Evolutionary conservation across 2,888 invertebrate genomes (phyloP).

Genomic region (Caenorhabditis angaria): DNA sequence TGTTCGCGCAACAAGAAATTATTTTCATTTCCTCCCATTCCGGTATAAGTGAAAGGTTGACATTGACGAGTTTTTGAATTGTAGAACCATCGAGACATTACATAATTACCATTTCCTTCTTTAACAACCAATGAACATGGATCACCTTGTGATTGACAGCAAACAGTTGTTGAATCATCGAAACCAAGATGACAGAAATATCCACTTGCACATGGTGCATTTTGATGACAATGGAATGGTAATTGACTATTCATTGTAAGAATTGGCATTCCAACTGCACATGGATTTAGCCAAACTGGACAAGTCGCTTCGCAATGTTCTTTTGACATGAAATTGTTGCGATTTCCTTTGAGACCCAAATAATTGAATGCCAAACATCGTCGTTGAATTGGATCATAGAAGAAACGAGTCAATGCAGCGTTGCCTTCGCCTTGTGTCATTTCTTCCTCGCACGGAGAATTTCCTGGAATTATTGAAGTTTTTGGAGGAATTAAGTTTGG

Average conservation of each 20-base stretch:
- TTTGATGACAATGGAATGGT: constrained; percentile 58
- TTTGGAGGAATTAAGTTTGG: neutral
- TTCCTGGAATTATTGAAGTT: constrained; percentile 27
- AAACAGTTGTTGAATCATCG: constrained; percentile 64
- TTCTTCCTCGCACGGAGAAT: constrained; percentile 63
- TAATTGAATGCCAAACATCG: constrained; percentile 67
- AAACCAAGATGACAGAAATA: constrained; percentile 69
- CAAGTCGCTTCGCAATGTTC: constrained; percentile 65
- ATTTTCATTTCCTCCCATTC: constrained; percentile 68
- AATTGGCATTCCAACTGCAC: constrained; percentile 62
- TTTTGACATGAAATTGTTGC: constrained; percentile 66
- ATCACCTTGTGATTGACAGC: constrained; percentile 62
- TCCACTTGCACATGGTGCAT: constrained; percentile 48
- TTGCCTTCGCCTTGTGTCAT: constrained; percentile 64
- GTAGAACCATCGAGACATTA: constrained; percentile 55
- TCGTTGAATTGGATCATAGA: constrained; percentile 59
- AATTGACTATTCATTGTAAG: constrained; percentile 40
- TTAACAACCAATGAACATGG: constrained; percentile 56
- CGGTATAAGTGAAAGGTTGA: constrained; percentile 63
- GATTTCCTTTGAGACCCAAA: constrained; percentile 63
- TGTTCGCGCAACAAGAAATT: constrained; percentile 66
- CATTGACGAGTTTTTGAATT: constrained; percentile 57
- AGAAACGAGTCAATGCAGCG: constrained; percentile 55
- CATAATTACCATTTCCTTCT: constrained; percentile 48
- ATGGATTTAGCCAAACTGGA: constrained; percentile 68